These are phyloP conservation scores for Rhineura floridana DNA, from an alignment of 2,113 vertebrate genomes.

Conservation along the genomic window DNA sequence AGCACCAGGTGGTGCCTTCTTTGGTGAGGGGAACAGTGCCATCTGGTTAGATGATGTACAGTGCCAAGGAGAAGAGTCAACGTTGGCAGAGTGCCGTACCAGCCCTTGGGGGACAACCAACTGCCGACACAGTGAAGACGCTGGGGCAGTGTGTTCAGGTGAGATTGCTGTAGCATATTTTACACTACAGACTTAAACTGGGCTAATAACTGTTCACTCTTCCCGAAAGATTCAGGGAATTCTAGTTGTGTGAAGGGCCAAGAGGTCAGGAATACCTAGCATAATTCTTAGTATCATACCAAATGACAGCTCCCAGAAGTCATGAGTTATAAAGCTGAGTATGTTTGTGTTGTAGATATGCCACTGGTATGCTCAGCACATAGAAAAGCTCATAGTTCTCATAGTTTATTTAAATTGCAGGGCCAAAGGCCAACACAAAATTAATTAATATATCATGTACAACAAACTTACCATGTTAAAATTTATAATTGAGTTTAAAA, in stretches of 20 bases:
- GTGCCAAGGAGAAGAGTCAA: slow-evolving; percentile 41
- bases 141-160: slow-evolving; percentile 51
- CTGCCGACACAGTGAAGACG: slow-evolving; percentile 60
- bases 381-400: not conserved
- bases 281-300: not conserved
- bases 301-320: not conserved
- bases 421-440: too few species aligned
- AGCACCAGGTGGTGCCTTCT: slow-evolving; percentile 41
- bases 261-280: not conserved
- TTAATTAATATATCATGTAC: too few species aligned
- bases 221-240: not conserved
- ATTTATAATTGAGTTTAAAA: too few species aligned
- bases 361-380: not conserved
- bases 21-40: slow-evolving; percentile 29
- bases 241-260: not conserved
- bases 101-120: slow-evolving; percentile 45
- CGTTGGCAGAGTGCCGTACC: slow-evolving; percentile 18
- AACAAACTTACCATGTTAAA: too few species aligned
- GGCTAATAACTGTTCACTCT: not conserved
- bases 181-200: not conserved
- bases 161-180: fast-evolving
- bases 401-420: not conserved
- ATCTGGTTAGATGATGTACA: slow-evolving; percentile 57
- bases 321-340: not conserved
- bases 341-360: not conserved